phyloP scores from a whole-genome alignment of 2,888 invertebrate genomes.

The Molanna angustata region DNA sequence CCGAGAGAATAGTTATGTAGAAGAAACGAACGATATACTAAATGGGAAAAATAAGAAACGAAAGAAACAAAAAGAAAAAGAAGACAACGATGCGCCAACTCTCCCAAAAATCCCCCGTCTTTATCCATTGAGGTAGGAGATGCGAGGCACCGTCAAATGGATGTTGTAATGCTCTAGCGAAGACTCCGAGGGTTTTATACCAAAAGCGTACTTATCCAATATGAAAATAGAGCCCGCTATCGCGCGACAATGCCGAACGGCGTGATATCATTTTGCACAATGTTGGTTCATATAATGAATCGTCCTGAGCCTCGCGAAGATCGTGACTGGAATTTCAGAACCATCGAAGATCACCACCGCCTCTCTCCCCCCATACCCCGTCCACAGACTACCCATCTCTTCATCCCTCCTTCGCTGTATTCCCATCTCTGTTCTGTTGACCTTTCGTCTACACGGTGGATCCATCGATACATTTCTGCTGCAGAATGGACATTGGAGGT shows the following conservation, averaged over 20 bases:
- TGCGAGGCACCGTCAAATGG: too few relatives aligned
- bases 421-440: slow-evolving; percentile 3
- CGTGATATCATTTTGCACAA: too few relatives aligned
- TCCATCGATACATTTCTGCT: slow-evolving; percentile 4
- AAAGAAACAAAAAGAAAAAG: background rate
- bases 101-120: background rate
- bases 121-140: background rate
- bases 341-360: slow-evolving; percentile 11
- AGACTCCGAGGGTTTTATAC: too few relatives aligned
- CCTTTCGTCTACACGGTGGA: slow-evolving; percentile 19
- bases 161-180: too few relatives aligned
- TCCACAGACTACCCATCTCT: background rate
- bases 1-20: too few relatives aligned
- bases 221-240: too few relatives aligned
- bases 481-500: background rate
- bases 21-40: too few relatives aligned
- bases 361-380: background rate
- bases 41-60: too few relatives aligned
- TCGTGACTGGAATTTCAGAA: slow-evolving; percentile 27
- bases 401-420: background rate
- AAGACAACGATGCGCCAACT: background rate
- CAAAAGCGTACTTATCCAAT: too few relatives aligned
- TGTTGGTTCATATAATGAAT: slow-evolving; percentile 32
- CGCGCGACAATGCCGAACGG: too few relatives aligned
- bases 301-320: slow-evolving; percentile 25